A percentile compares a stretch with the other conserved stretches of the same genome.
Conservation (phyloP, 2,113 vertebrate species). For the Hassar affinis region DNA sequence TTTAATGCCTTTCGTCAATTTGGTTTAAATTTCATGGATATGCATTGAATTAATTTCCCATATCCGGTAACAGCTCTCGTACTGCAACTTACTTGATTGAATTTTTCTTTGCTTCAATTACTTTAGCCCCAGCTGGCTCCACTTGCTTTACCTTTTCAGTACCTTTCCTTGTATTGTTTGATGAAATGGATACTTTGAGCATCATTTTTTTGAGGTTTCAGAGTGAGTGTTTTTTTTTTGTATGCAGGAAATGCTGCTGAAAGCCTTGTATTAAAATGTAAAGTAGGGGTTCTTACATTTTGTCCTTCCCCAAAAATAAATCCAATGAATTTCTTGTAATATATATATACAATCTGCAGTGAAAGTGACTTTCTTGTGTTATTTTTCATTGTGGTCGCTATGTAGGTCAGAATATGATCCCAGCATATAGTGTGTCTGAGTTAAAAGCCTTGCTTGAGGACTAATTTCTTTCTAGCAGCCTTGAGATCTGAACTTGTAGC, state of each 20-base stretch:
- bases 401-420: not conserved
- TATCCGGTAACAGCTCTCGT: not conserved
- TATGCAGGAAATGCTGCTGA: not conserved
- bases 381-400: not conserved
- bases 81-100: conserved; percentile 8
- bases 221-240: not conserved
- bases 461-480: not conserved
- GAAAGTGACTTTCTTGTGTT: not conserved
- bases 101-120: not conserved
- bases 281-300: not conserved
- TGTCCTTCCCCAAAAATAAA: not conserved
- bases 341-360: not conserved
- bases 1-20: conserved; percentile 10
- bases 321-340: not conserved
- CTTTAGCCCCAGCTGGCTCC: not conserved
- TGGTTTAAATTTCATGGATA: conserved; percentile 12
- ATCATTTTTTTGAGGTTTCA: not conserved
- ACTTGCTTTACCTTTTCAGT: not conserved
- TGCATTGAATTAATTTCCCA: conserved; percentile 10
- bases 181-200: not conserved
- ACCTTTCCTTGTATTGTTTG: not conserved
- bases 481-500: not conserved
- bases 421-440: too few species aligned
- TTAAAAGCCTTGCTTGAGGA: not conserved
- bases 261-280: not conserved